Evolutionary conservation across 2,113 vertebrate species (phyloP).

Genomic region (Oncorhynchus gorbuscha): DNA sequence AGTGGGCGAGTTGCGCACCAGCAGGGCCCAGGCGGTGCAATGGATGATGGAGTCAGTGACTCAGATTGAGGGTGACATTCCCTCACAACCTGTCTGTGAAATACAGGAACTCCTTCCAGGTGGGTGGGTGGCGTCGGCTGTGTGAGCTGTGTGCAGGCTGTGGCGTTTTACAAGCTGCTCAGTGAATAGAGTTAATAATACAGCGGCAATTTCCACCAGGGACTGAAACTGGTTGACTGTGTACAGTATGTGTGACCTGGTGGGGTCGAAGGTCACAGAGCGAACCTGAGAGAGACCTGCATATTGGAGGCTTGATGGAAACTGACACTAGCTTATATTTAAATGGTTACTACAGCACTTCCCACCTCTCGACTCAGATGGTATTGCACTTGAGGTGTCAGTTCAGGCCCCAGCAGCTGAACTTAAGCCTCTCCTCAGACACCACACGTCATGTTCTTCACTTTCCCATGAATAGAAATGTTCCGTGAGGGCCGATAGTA

Average conservation of each 20-base stretch:
- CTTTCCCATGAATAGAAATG: background rate
- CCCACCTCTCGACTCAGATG: no score
- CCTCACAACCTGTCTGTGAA: constrained; percentile 59
- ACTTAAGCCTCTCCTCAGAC: no score
- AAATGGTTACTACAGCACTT: no score
- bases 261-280: background rate
- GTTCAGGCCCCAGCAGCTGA: no score
- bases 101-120: constrained; percentile 69
- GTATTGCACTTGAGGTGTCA: no score
- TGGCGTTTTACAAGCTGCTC: constrained; percentile 83
- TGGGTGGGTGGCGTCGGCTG: constrained; percentile 59
- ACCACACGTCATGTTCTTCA: background rate
- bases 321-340: background rate
- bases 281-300: background rate
- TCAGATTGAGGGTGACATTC: constrained; percentile 63
- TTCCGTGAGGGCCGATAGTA: no score
- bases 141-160: constrained; percentile 85
- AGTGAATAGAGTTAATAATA: constrained; percentile 36
- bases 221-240: background rate
- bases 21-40: constrained; percentile 71
- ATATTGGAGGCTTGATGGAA: background rate
- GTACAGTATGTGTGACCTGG: background rate
- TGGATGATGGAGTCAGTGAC: constrained; percentile 71
- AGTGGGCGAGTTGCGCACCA: constrained; percentile 71
- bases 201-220: background rate